Base-by-base conservation (phyloP, 2,888 invertebrate species). In the Cerastis rubricosa region DNA sequence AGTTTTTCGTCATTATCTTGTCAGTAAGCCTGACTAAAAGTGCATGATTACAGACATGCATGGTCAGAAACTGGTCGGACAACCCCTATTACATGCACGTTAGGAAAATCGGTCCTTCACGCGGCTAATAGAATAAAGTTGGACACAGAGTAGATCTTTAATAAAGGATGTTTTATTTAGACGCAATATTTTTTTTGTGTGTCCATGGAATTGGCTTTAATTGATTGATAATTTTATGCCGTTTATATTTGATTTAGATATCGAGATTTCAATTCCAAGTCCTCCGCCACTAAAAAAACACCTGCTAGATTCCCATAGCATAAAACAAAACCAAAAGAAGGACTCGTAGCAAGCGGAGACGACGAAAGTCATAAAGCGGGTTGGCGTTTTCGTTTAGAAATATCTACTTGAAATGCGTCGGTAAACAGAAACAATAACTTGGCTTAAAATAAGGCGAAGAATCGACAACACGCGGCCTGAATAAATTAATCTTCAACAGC, bases 401-500 rank as follows among this genome's bases (percentile, higher is more conserved):
- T 43, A 54, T 40, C 29, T 64, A 29, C 12, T 49, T 49, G 12
- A 71, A 78, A 71, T 25, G 43, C 35, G 22, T 25, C 19, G 14
- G 12, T 25, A 49, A 22, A 17, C 51, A 69, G 25, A 78, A 77
- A 54, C 63, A 71, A 78, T 78, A 61, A 70, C 22, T 22, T 14
- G 40, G 59, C 73, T 73, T 73, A 67, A 35, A 66, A 40, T 47
- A 49, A 45, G 49, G 22, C 43, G n/a, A 75, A 69, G 57, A 66
- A 35, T 29, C 59, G 25, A n/a, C 49, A 66, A 57, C 45, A 61
- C 49, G 40, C 9, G 51, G 19, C 22, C 29, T 19, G 59, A 66
- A 72, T 81, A 77, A 82, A 78, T 70, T 70, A 73, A 57, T 70
- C 29, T 67, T 49, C 14, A 12, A 70, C 66, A 66, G 25, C 35